Evolutionary conservation across 2,888 invertebrate species (phyloP).

Genomic region (Catocala nupta): DNA sequence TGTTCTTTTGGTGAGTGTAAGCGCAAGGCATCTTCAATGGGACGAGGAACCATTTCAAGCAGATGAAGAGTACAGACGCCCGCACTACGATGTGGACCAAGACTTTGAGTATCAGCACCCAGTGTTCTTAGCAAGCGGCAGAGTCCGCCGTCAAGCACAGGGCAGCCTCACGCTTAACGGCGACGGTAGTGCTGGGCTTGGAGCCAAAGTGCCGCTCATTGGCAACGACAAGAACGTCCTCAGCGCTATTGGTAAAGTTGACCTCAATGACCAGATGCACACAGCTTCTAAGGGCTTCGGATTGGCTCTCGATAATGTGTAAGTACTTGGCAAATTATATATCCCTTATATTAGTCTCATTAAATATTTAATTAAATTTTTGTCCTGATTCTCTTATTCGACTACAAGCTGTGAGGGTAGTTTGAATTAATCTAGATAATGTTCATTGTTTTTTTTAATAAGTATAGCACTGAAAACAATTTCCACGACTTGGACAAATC

Average conservation of each 20-base stretch:
- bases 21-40: slow-evolving; percentile 29
- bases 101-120: slow-evolving; percentile 11
- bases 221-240: slow-evolving; percentile 34
- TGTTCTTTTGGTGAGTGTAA: slow-evolving; percentile 19
- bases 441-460: too few species aligned
- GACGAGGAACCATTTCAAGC: slow-evolving; percentile 9
- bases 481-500: too few species aligned
- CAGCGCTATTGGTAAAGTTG: slow-evolving; percentile 31
- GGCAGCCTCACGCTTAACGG: slow-evolving; percentile 24
- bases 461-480: too few species aligned
- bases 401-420: too few species aligned
- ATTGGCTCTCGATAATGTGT: slow-evolving; percentile 29
- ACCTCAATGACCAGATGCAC: slow-evolving; percentile 18
- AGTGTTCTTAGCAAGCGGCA: slow-evolving; percentile 3
- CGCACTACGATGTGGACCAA: slow-evolving; percentile 3
- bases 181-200: slow-evolving; percentile 29
- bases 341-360: too few species aligned
- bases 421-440: too few species aligned
- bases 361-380: too few species aligned
- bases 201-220: slow-evolving; percentile 31
- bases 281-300: slow-evolving; percentile 21
- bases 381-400: too few species aligned
- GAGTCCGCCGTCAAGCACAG: slow-evolving; percentile 33
- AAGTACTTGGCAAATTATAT: neutral
- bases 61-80: slow-evolving; percentile 12